Percentiles rank a stretch among this genome's conserved stretches.
phyloP scores from a whole-genome alignment of 2,797 vertebrate species.

The Eremophila alpestris region DNA sequence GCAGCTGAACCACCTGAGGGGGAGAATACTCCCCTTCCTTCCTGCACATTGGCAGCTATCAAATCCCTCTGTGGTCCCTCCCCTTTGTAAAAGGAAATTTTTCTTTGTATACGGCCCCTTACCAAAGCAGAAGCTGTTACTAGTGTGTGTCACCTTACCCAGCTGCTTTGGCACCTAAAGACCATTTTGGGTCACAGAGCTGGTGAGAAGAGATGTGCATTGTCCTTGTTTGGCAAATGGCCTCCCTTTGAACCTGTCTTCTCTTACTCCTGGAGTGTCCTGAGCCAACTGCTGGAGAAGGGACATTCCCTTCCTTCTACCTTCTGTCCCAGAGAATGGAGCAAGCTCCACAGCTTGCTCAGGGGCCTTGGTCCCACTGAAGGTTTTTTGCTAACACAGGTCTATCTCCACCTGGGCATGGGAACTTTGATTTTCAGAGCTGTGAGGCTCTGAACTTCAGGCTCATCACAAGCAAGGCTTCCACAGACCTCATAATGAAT shows the following conservation, averaged over 20 bases:
- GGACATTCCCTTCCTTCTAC: not conserved
- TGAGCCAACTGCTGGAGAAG: not conserved
- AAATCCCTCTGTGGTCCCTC: not conserved
- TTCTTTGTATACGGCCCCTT: not conserved
- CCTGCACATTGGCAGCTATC: not conserved
- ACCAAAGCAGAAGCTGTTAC: not conserved
- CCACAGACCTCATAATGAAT: not conserved
- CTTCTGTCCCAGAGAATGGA: not conserved
- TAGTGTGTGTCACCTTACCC: fast-evolving
- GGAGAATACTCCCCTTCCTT: not conserved
- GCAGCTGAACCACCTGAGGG: not conserved
- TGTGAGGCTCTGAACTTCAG: not conserved
- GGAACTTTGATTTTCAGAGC: not conserved
- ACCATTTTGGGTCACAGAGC: not conserved
- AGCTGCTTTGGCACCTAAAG: not conserved
- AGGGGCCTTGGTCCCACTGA: fast-evolving
- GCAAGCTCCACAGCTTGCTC: not conserved
- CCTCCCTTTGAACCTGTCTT: not conserved
- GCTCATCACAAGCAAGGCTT: not conserved
- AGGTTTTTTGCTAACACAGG: not conserved
- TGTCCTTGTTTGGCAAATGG: not conserved
- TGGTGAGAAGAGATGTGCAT: not conserved
- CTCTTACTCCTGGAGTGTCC: not conserved
- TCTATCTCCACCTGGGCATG: not conserved
- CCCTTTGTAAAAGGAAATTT: not conserved